phyloP scores from a whole-genome alignment of 2,797 vertebrate genomes.

The Acanthurus leucopareius region DNA sequence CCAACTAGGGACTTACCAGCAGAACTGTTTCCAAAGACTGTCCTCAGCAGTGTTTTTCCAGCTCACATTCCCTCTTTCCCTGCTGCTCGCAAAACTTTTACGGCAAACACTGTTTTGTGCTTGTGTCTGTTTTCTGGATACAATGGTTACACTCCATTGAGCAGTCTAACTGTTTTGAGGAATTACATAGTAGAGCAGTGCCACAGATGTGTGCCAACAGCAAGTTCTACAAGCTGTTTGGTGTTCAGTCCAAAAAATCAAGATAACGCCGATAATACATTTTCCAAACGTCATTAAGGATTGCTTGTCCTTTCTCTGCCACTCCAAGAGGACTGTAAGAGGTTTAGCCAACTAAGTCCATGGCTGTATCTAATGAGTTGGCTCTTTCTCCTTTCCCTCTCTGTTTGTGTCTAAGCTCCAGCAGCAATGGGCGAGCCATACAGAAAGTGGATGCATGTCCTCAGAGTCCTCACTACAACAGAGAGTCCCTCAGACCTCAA shows the following conservation, averaged over 20 bases:
- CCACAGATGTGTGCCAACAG: slow-evolving; percentile 41
- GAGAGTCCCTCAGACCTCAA: slow-evolving; percentile 61
- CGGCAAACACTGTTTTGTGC: slow-evolving; percentile 26
- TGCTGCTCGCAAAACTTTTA: slow-evolving; percentile 10
- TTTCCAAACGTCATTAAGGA: slow-evolving; percentile 64
- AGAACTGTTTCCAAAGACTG: slow-evolving; percentile 71
- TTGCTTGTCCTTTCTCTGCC: slow-evolving; percentile 53
- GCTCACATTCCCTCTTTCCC: slow-evolving; percentile 11
- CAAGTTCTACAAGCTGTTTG: slow-evolving; percentile 63
- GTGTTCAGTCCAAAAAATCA: slow-evolving; percentile 44
- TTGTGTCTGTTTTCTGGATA: slow-evolving; percentile 22
- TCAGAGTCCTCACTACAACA: slow-evolving; percentile 81
- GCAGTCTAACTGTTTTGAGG: slow-evolving; percentile 46
- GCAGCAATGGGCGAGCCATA: slow-evolving; percentile 83
- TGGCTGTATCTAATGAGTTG: slow-evolving; percentile 76
- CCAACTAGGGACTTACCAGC: slow-evolving; percentile 78
- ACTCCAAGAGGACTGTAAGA: slow-evolving; percentile 61
- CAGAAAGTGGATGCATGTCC: slow-evolving; percentile 80
- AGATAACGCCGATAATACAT: slow-evolving; percentile 59
- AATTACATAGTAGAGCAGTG: slow-evolving; percentile 40
- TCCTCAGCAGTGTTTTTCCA: slow-evolving; percentile 41
- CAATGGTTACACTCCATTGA: slow-evolving; percentile 33
- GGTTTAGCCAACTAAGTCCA: slow-evolving; percentile 71
- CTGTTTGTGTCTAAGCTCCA: slow-evolving; percentile 81
- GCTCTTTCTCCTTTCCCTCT: slow-evolving; percentile 35